phyloP scores from a whole-genome alignment of 2,888 invertebrate species.

The Trichogramma dendrolimi region DNA sequence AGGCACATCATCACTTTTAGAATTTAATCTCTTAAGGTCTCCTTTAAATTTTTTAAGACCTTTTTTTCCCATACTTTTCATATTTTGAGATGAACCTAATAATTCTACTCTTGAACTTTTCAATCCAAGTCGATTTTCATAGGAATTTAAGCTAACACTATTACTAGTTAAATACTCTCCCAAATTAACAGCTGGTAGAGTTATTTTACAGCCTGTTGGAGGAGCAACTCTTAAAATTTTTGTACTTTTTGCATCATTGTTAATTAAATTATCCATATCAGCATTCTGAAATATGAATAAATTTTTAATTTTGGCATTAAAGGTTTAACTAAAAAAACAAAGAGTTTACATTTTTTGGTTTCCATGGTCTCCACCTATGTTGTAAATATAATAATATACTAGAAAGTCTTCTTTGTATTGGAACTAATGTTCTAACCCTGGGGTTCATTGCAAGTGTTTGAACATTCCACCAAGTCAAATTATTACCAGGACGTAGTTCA shows the following conservation, averaged over 20 bases:
- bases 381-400: slow-evolving; percentile 70
- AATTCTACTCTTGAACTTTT: slow-evolving; percentile 55
- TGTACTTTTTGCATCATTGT: slow-evolving; percentile 37
- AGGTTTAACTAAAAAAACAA: background rate
- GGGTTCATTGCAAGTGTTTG: slow-evolving; percentile 89
- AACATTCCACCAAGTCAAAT: slow-evolving; percentile 77
- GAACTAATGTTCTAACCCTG: slow-evolving; percentile 67
- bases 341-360: slow-evolving; percentile 61
- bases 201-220: slow-evolving; percentile 62
- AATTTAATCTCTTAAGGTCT: slow-evolving; percentile 44
- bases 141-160: slow-evolving; percentile 73
- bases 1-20: slow-evolving; percentile 38
- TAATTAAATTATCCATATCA: slow-evolving; percentile 34
- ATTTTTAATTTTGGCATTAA: background rate
- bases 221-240: slow-evolving; percentile 53
- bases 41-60: slow-evolving; percentile 48
- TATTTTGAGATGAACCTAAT: slow-evolving; percentile 48
- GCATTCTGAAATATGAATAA: slow-evolving; percentile 8
- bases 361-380: slow-evolving; percentile 69
- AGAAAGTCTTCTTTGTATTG: slow-evolving; percentile 70
- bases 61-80: slow-evolving; percentile 48
- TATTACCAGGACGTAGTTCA: slow-evolving; percentile 71
- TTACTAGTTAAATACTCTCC: slow-evolving; percentile 74
- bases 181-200: slow-evolving; percentile 69
- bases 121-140: slow-evolving; percentile 67